Base-by-base conservation (phyloP, 2,113 vertebrate species). In the Nycticryphes semicollaris region DNA sequence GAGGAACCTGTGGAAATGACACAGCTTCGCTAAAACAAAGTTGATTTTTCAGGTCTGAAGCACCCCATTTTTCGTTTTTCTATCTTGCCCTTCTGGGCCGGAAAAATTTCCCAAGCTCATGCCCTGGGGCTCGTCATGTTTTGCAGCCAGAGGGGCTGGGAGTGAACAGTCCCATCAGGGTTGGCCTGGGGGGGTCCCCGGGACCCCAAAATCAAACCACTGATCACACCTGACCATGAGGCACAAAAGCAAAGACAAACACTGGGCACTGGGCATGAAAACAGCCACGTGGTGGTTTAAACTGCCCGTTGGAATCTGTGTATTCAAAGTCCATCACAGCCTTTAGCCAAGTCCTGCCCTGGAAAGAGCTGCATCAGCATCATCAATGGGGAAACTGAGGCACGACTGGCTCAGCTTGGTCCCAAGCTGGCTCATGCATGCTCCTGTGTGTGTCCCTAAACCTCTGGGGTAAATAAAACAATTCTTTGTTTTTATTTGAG, bases 291-390 rank as follows among this genome's bases (percentile, higher is more conserved):
- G 59, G 20, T 13, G 54, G 28, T 27, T 87, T 19, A 45, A 81
- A 50, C 39, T 33, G 69, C 45, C n/a, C 7, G 10, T 7, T 91
- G 54, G 59, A 43, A 66, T 93, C 77, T 91, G 41, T 35, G 3
- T 39, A 84, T 48, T 87, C 93, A 96, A 94, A 96, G 93, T 95
- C 88, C 87, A 91, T 53, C 56, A 3, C 14, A 50, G 16, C 37
- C 33, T 51, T 56, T 5, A 56, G 86, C 78, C 86, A 90, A 30
- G 22, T 53, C 30, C 22, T 41, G 73, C 45, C 45, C 30, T 41
- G 62, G 56, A 82, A 84, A 90, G 50, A 0, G 3, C 87, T 48
- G 69, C 70, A 37, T 78, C 41, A 19, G 50, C 17, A 27, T 13
- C 39, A 30, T 30, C 57, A 14, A 1, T 4, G 39, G 75, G 84